Percentiles rank a stretch among this genome's conserved stretches.
Evolutionary conservation across 2,113 vertebrate species (phyloP).

Genomic region (Myrmecobius fasciatus): DNA sequence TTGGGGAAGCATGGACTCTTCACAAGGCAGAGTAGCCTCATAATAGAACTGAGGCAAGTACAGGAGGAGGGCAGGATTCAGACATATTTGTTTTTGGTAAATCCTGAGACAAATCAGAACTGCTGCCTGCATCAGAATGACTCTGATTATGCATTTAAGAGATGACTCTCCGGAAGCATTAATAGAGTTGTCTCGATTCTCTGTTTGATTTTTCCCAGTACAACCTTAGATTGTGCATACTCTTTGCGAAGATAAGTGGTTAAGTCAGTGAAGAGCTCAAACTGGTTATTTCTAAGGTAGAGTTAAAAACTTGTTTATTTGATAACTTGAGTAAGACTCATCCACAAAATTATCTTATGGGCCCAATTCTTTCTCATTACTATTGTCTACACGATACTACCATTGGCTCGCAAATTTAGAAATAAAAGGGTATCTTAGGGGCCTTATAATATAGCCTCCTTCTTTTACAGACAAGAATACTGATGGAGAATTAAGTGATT

Average conservation of each 20-base stretch:
- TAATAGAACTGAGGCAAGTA: not conserved
- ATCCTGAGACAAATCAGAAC: not conserved
- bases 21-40: not conserved
- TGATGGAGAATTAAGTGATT: not conserved
- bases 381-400: not conserved
- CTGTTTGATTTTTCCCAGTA: constrained; percentile 33
- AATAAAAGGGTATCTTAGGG: not conserved
- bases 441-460: not conserved
- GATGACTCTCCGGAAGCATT: not conserved
- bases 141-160: not conserved
- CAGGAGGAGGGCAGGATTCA: not conserved
- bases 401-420: not conserved
- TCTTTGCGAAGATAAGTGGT: not conserved
- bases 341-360: not conserved
- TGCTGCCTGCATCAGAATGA: not conserved
- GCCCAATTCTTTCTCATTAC: not conserved
- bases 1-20: not conserved
- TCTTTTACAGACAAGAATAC: not conserved
- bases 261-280: constrained; percentile 17
- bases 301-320: constrained; percentile 6
- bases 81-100: not conserved
- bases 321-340: not conserved
- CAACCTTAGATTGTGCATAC: constrained; percentile 12
- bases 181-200: not conserved
- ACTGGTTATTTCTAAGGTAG: not conserved